Conservation (phyloP, 2,888 invertebrate genomes). For the Melanophora roralis region DNA sequence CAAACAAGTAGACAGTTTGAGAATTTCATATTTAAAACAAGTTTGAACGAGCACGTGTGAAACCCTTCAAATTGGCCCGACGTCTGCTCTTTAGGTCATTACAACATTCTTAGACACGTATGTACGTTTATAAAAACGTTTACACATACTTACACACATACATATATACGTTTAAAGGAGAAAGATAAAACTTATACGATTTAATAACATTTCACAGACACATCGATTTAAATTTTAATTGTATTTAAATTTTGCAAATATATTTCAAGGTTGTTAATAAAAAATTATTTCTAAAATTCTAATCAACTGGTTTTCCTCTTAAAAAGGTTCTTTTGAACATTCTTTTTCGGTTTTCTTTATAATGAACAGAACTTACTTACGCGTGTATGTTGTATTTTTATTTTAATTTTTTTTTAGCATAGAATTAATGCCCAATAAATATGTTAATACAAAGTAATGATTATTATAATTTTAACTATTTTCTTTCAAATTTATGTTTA, state of each 20-base stretch:
- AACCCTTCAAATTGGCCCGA: no score
- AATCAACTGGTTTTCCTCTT: not conserved
- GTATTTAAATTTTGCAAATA: not conserved
- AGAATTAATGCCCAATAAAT: not conserved
- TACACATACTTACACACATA: no score
- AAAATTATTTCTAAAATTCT: not conserved
- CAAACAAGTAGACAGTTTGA: not conserved
- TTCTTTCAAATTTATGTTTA: not conserved
- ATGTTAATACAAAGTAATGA: not conserved
- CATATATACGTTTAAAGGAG: no score
- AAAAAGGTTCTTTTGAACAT: no score
- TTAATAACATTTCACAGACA: not conserved
- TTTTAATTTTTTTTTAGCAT: not conserved
- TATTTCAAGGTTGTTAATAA: not conserved
- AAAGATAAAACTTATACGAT: no score
- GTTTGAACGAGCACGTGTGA: not conserved
- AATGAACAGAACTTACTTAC: no score
- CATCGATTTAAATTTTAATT: not conserved
- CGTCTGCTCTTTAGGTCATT: no score
- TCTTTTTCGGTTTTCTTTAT: not conserved
- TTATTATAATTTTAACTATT: not conserved
- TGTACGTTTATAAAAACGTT: not conserved
- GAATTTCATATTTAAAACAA: not conserved
- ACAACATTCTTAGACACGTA: not conserved
- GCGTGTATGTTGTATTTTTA: not conserved